phyloP scores from a whole-genome alignment of 2,888 invertebrate genomes.

The Athetis lepigone region DNA sequence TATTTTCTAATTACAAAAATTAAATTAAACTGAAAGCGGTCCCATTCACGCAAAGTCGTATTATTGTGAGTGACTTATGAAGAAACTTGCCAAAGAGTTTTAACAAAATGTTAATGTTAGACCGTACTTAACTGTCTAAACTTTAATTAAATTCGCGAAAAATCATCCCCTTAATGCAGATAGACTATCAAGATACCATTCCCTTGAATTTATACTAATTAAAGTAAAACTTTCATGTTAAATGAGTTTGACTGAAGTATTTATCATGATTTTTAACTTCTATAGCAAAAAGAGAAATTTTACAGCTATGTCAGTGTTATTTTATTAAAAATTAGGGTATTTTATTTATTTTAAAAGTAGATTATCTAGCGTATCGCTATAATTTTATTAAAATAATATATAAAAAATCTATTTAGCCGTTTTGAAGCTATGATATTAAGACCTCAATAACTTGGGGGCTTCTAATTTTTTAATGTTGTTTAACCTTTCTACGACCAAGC shows the following conservation, averaged over 20 bases:
- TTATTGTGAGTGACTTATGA: conserved; percentile 62
- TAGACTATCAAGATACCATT: conserved; percentile 64
- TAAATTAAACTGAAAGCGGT: conserved; percentile 25
- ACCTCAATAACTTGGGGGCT: too few species aligned
- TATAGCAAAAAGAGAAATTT: too few species aligned
- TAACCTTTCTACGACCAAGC: too few species aligned
- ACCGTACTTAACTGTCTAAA: conserved; percentile 67
- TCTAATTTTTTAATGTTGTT: too few species aligned
- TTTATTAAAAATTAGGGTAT: too few species aligned
- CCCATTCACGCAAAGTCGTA: conserved; percentile 30
- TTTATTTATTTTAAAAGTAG: too few species aligned
- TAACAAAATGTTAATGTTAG: conserved; percentile 63
- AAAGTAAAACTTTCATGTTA: conserved; percentile 41
- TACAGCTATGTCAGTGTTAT: too few species aligned
- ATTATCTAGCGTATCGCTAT: too few species aligned
- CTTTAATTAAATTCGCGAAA: conserved; percentile 74
- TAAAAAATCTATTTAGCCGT: too few species aligned
- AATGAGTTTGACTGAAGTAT: background rate
- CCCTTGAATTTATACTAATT: conserved; percentile 58
- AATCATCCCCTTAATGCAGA: conserved; percentile 60
- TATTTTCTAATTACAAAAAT: conserved; percentile 31
- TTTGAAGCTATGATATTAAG: too few species aligned
- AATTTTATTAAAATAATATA: too few species aligned
- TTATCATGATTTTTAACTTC: background rate
- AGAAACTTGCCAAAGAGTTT: conserved; percentile 59